Conservation (phyloP, 1,140 invertebrate species). For the Rhagoletis pomonella region DNA sequence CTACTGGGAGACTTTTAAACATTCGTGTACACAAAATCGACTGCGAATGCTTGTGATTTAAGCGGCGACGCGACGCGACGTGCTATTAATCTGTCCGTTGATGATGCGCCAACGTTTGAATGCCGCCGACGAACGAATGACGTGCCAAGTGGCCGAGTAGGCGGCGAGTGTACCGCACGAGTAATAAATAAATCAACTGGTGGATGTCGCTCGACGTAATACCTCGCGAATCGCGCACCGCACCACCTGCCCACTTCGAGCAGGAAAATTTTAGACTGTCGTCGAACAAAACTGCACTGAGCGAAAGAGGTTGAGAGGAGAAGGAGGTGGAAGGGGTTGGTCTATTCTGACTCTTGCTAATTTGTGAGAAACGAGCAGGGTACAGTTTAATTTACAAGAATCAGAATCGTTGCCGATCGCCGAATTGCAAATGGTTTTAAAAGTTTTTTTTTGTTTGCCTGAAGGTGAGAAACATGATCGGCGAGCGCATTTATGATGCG, state of each 20-base stretch:
- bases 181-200: conserved; percentile 24
- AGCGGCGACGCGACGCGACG: too few species aligned
- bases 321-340: neutral
- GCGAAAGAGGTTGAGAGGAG: neutral
- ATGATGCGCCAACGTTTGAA: neutral
- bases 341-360: conserved; percentile 25
- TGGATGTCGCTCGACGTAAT: neutral
- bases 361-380: conserved; percentile 31
- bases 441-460: neutral
- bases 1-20: neutral
- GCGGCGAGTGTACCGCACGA: neutral
- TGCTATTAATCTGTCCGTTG: neutral
- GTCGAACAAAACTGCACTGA: neutral
- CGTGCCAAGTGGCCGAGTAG: neutral
- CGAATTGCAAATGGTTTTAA: neutral
- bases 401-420: neutral
- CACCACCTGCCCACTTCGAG: neutral
- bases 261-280: neutral
- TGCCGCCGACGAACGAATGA: neutral
- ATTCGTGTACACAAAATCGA: neutral
- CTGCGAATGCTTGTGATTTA: neutral
- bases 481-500: neutral
- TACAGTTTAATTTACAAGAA: neutral
- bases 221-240: neutral
- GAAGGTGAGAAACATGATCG: neutral